Evolutionary conservation across 2,888 invertebrate species (phyloP).

Genomic region (Ellobium chinense): DNA sequence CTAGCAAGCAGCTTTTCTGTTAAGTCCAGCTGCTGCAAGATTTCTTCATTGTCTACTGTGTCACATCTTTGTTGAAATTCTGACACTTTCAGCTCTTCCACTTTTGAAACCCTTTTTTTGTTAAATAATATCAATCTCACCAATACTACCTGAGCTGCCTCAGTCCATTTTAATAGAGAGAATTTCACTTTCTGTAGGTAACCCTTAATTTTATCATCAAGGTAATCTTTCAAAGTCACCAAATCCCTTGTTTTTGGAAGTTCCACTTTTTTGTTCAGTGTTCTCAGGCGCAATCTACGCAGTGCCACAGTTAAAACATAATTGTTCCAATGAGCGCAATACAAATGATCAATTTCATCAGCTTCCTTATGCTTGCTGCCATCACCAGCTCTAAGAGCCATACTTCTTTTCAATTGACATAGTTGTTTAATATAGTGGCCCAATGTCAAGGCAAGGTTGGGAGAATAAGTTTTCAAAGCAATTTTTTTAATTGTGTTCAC

Average conservation of each 20-base stretch:
- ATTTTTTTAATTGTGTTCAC: neutral
- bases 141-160: neutral
- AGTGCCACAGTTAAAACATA: slow-evolving; percentile 2
- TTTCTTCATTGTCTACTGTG: neutral
- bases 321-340: slow-evolving; percentile 7
- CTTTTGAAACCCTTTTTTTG: slow-evolving; percentile 7
- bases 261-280: neutral
- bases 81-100: neutral
- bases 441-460: neutral
- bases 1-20: neutral
- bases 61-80: neutral
- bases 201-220: neutral
- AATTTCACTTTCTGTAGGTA: neutral
- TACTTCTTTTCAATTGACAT: neutral
- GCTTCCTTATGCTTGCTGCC: neutral
- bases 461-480: neutral
- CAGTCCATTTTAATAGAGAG: neutral
- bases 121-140: neutral
- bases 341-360: neutral
- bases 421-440: slow-evolving; percentile 16
- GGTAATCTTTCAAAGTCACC: neutral
- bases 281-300: neutral
- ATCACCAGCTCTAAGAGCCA: neutral
- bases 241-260: neutral
- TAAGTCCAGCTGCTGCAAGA: neutral